Percentiles rank a stretch among this genome's conserved stretches.
phyloP scores from a whole-genome alignment of 2,113 vertebrate species.

The Bostrychus sinensis region DNA sequence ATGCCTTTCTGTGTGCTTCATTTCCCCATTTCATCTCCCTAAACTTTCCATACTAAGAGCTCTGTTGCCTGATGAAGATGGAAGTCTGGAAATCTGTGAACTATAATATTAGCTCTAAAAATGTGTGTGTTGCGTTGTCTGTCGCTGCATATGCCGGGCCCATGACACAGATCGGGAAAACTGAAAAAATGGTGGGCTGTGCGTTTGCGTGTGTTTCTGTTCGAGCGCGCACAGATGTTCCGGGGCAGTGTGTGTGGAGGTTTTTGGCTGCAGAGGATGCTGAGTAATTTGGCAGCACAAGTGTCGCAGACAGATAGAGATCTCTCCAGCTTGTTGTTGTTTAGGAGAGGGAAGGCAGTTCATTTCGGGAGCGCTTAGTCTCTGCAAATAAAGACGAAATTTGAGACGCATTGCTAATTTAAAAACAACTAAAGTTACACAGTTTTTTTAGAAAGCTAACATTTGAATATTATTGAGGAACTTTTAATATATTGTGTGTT shows the following conservation, averaged over 20 bases:
- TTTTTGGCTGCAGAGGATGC: conserved; percentile 1
- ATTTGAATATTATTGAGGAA: not conserved
- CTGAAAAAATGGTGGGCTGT: not conserved
- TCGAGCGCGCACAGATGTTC: not conserved
- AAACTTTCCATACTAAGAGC: conserved; percentile 21
- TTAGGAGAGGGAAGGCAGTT: not conserved
- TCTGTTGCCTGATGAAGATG: conserved; percentile 9
- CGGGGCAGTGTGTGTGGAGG: not conserved
- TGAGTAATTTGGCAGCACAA: conserved; percentile 32
- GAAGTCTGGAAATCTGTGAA: conserved; percentile 13
- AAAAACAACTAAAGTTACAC: not conserved
- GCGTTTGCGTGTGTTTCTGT: not conserved
- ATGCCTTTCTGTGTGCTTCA: conserved; percentile 32
- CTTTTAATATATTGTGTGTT: too few species aligned
- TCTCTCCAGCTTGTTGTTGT: conserved; percentile 29
- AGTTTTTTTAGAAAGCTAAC: too few species aligned
- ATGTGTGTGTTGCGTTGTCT: conserved; percentile 5
- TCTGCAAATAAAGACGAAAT: not conserved
- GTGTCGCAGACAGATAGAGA: conserved; percentile 30
- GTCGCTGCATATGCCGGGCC: not conserved
- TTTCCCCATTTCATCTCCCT: conserved; percentile 18
- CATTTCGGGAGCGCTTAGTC: not conserved
- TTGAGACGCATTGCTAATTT: not conserved
- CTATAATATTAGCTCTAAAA: conserved; percentile 3
- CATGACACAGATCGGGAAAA: conserved; percentile 1